Evolutionary conservation across 1,140 invertebrate genomes (phyloP), one percentile per base, ranked within the genome.

Genomic region (Berghia stephanieae): DNA sequence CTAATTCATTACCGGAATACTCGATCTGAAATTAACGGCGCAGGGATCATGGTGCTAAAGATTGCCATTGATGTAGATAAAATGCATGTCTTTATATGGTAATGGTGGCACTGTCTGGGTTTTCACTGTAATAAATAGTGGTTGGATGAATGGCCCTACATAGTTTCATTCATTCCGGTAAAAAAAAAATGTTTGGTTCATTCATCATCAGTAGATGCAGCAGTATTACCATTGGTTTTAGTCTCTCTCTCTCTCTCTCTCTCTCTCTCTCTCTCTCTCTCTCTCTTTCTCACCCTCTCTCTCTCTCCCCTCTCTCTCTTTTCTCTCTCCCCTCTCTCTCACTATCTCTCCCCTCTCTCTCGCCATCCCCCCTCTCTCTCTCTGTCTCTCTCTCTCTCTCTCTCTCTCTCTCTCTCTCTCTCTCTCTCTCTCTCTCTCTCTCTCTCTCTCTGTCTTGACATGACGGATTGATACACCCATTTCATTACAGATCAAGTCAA

Each of bases 211-310:
- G 13, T 16, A 52, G 13, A 27, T 4, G 24, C 21, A 27, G 21
- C 21, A 60, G 8, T 60, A n/a, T 60, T 31, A 27, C 55, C n/a
- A n/a, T n/a, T n/a, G n/a, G n/a, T n/a, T n/a, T n/a, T n/a, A n/a
- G n/a, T n/a, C n/a, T n/a, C n/a, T 60, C 55, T 60, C 4, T 60
- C 55, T 60, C 4, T 60, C 55, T 60, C 55, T 60, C 4, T 60
- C 55, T 60, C 4, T 60, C 55, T 60, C 55, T 60, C 55, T 60
- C 4, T 60, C 55, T 60, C 4, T 60, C 55, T 60, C 55, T 60
- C 4, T 60, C 55, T 60, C 55, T 60, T 4, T 60, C 55, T 60
- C 55, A 27, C 55, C 34, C 55, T 60, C 55, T 60, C 55, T 60
- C 55, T 60, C 55, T 60, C 55, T 60, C 55, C 34, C 55, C 34